Evolutionary conservation across 2,113 vertebrate species (phyloP), one percentile per base, ranked within the genome.

Genomic region (Callionymus lyra): DNA sequence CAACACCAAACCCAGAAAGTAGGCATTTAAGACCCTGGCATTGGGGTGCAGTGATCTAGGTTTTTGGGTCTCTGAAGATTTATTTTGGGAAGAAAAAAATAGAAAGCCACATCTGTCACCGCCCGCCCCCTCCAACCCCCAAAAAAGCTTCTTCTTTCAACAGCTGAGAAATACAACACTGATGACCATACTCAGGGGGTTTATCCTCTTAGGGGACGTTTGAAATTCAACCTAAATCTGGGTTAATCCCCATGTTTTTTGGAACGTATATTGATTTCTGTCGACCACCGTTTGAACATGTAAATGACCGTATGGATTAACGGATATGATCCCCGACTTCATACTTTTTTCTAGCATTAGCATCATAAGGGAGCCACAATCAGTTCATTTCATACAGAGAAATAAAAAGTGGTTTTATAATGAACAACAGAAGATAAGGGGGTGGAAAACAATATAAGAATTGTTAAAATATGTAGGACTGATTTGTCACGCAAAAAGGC

Each of bases 221-320:
- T 63, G 45, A 53, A 68, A 65, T 59, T 68, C 48, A 50, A 51
- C 56, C 45, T 41, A 48, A 72, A 72, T 49, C 52, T 71, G 63
- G 65, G 58, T 62, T 57, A 60, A 68, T 70, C 53, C 66, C 38
- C 41, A 56, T 71, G 64, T 72, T 67, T 70, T 69, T 34, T 49
- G 47, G 54, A 47, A 44, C 64, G 53, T 33, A 52, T 53, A 21
- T 48, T 58, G 51, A 61, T 56, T 50, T 43, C 60, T 43, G 55
- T 54, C 49, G 60, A 58, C 60, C 53, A 19, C 50, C 65, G 45
- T 55, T 44, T 62, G 61, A 55, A 56, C 55, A 65, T 44, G 21
- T 27, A 27, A 27, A 5, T 5, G 21, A 27, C 4, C 8, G 21
- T 27, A 8, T 27, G 21, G 21, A 27, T 27, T 27, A 5, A 27